These are phyloP conservation scores for Phanerotoma sp. DNA, from an alignment of 2,888 invertebrate genomes.

Conservation along the genomic window DNA sequence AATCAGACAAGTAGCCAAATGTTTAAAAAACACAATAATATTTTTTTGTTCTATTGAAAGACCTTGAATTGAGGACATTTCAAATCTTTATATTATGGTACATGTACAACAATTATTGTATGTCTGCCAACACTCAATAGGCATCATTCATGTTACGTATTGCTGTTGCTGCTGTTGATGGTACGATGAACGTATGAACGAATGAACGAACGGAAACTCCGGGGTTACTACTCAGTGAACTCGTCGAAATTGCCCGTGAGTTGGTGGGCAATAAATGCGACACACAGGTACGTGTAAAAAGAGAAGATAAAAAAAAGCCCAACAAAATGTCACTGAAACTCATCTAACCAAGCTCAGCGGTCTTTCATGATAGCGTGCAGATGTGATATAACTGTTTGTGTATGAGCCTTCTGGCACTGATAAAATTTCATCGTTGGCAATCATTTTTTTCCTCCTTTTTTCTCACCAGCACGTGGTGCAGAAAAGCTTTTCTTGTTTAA, in stretches of 20 bases:
- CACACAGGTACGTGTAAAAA: slow-evolving; percentile 20
- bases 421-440: slow-evolving; percentile 21
- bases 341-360: slow-evolving; percentile 22
- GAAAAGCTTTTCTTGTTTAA: slow-evolving; percentile 42
- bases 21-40: no score
- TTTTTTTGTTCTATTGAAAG: no score
- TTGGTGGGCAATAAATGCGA: slow-evolving; percentile 21
- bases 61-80: no score
- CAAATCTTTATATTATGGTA: no score
- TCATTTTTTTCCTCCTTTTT: background rate
- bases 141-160: background rate
- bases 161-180: background rate
- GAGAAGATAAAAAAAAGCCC: slow-evolving; percentile 9
- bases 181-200: background rate
- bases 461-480: slow-evolving; percentile 5
- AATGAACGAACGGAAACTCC: background rate
- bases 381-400: slow-evolving; percentile 21
- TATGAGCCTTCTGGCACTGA: slow-evolving; percentile 18
- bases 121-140: no score
- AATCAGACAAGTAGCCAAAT: no score
- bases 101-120: no score
- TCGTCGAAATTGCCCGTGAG: slow-evolving; percentile 23
- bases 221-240: slow-evolving; percentile 4
- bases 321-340: slow-evolving; percentile 20
- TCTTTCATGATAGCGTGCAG: slow-evolving; percentile 16